Evolutionary conservation across 2,797 vertebrate genomes (phyloP).

Genomic region (Betta splendens): DNA sequence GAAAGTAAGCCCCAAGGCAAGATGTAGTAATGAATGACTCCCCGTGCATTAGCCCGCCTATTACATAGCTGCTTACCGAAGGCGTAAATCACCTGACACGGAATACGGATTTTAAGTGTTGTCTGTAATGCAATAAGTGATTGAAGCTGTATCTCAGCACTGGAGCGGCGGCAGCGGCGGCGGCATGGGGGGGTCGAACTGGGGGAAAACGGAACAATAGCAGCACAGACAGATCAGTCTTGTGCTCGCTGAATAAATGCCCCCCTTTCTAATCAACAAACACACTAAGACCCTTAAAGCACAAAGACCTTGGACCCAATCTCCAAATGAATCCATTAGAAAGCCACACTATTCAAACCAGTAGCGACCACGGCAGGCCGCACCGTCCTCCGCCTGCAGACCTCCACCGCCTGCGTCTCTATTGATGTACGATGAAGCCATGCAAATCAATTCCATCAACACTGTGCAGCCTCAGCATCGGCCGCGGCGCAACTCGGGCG

Average conservation of each 20-base stretch:
- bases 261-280: conserved; percentile 21
- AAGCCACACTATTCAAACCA: conserved; percentile 35
- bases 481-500: conserved; percentile 6
- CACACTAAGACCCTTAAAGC: conserved; percentile 13
- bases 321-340: conserved; percentile 27
- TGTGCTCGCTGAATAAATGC: conserved; percentile 22
- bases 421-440: conserved; percentile 49
- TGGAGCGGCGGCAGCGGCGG: conserved; percentile 19
- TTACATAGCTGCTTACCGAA: conserved; percentile 50
- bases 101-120: conserved; percentile 37
- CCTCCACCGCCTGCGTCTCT: conserved; percentile 44
- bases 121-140: conserved; percentile 36
- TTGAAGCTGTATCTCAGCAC: conserved; percentile 29
- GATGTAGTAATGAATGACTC: conserved; percentile 62
- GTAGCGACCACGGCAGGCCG: conserved; percentile 35
- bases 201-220: conserved; percentile 7
- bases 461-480: conserved; percentile 46
- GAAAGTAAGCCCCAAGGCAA: conserved; percentile 68
- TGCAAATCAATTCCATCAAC: conserved; percentile 54
- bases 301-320: conserved; percentile 27
- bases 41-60: conserved; percentile 54
- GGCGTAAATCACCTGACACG: conserved; percentile 45
- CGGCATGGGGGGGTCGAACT: neutral
- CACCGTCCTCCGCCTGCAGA: conserved; percentile 50
- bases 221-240: conserved; percentile 8